A percentile compares a stretch with the other conserved stretches of the same genome.
Evolutionary conservation across 2,113 vertebrate genomes (phyloP).

Genomic region (Campylorhamphus procurvoides): DNA sequence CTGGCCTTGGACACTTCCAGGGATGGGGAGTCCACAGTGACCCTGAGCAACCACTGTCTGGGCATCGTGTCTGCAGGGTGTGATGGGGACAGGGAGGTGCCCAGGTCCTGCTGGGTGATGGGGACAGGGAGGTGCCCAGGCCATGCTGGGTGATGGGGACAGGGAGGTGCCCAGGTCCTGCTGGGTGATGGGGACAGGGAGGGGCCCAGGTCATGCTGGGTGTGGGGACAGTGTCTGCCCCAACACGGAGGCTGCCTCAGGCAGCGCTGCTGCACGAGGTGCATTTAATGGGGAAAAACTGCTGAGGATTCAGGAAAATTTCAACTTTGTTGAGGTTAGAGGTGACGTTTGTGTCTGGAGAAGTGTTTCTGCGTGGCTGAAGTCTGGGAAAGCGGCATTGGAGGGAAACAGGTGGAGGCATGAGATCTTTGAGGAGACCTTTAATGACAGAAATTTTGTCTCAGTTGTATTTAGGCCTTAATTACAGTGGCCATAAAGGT

Average conservation of each 20-base stretch:
- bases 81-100: accelerated
- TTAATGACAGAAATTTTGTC: slow-evolving; percentile 5
- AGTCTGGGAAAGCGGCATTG: background rate
- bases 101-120: accelerated
- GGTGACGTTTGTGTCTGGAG: background rate
- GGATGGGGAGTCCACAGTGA: background rate
- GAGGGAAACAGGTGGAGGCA: slow-evolving; percentile 22
- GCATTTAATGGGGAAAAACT: background rate
- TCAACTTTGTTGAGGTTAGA: background rate
- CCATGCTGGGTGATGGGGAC: accelerated
- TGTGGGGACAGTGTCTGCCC: background rate
- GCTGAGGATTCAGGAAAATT: background rate
- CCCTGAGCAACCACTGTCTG: background rate
- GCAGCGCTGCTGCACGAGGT: accelerated
- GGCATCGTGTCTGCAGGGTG: background rate
- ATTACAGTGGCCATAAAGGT: slow-evolving; percentile 22
- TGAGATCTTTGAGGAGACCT: background rate
- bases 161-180: background rate
- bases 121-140: background rate
- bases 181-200: accelerated
- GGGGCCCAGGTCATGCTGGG: background rate
- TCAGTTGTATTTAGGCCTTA: background rate
- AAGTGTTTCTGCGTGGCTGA: background rate
- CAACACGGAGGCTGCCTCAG: accelerated
- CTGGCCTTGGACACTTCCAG: background rate